Evolutionary conservation across 1,140 invertebrate genomes (phyloP).

Genomic region (Zophobas atratus): DNA sequence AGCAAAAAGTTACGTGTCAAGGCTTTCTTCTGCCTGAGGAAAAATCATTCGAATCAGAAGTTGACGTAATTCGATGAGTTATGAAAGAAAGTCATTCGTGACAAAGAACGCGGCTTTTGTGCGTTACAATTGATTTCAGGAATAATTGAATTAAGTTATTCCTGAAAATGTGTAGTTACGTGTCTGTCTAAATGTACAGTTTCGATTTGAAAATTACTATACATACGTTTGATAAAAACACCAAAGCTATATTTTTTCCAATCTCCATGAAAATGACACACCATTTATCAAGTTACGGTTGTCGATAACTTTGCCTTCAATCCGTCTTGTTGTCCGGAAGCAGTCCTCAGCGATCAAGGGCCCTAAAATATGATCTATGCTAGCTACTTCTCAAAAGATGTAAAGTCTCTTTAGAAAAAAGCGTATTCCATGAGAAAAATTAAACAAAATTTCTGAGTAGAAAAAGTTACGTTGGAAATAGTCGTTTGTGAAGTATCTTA

Average conservation of each 20-base stretch:
- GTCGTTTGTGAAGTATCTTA: conserved; percentile 18
- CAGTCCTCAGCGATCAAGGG: conserved; percentile 25
- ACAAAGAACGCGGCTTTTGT: not conserved
- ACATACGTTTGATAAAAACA: not conserved
- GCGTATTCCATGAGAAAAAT: no score
- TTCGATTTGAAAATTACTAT: no score
- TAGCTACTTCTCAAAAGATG: conserved; percentile 8
- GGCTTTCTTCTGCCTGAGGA: conserved; percentile 1
- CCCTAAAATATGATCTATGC: conserved; percentile 11
- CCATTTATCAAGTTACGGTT: conserved; percentile 22
- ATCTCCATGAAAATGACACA: conserved; percentile 13
- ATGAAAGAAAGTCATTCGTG: conserved; percentile 8
- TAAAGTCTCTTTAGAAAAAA: not conserved
- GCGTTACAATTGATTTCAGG: no score
- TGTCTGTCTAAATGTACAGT: no score
- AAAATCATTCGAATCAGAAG: not conserved
- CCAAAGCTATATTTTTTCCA: not conserved
- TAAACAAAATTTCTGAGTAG: not conserved
- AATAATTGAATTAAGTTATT: no score
- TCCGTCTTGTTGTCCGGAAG: conserved; percentile 39
- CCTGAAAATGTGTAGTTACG: no score
- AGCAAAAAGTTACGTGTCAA: conserved; percentile 18
- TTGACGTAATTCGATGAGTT: conserved; percentile 8
- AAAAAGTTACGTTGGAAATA: conserved; percentile 5
- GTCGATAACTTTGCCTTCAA: conserved; percentile 36